These are phyloP conservation scores for Darevskia mixta DNA, from an alignment of 2,797 vertebrate genomes.

Conservation along the genomic window DNA sequence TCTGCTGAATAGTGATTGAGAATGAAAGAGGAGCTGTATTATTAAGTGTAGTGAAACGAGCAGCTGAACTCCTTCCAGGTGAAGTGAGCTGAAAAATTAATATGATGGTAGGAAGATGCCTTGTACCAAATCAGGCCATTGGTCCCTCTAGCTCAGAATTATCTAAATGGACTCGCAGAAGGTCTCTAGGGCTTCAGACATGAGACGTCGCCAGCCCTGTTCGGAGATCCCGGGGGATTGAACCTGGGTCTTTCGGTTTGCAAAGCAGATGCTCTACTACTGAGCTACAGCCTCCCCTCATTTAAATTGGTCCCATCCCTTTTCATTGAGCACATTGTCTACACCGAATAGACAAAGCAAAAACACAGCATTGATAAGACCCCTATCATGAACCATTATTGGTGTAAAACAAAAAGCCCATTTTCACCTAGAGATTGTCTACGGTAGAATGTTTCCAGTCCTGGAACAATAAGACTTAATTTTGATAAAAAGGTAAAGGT, in stretches of 20 bases:
- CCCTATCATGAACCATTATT: neutral
- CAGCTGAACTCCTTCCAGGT: neutral
- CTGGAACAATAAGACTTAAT: slow-evolving; percentile 39
- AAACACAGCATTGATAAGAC: neutral
- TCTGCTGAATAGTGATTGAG: neutral
- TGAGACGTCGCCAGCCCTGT: neutral
- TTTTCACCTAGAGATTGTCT: neutral
- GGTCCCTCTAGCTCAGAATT: too few relatives aligned
- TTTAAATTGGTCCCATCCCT: neutral
- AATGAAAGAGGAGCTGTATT: neutral
- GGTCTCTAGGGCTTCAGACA: neutral
- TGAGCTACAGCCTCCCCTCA: neutral
- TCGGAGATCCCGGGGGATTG: neutral
- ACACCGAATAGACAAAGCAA: neutral
- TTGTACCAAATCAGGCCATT: neutral
- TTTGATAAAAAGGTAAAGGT: neutral
- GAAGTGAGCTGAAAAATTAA: slow-evolving; percentile 39
- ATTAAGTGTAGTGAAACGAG: neutral
- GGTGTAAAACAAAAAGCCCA: slow-evolving; percentile 3
- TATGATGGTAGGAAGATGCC: neutral
- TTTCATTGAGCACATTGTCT: neutral
- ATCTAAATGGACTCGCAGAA: neutral
- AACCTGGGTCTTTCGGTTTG: neutral
- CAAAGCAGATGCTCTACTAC: neutral
- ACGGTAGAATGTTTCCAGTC: slow-evolving; percentile 40